Percentiles rank a stretch among this genome's conserved stretches.
Evolutionary conservation across 1,140 invertebrate genomes (phyloP).

Genomic region (Drosophila guanche): DNA sequence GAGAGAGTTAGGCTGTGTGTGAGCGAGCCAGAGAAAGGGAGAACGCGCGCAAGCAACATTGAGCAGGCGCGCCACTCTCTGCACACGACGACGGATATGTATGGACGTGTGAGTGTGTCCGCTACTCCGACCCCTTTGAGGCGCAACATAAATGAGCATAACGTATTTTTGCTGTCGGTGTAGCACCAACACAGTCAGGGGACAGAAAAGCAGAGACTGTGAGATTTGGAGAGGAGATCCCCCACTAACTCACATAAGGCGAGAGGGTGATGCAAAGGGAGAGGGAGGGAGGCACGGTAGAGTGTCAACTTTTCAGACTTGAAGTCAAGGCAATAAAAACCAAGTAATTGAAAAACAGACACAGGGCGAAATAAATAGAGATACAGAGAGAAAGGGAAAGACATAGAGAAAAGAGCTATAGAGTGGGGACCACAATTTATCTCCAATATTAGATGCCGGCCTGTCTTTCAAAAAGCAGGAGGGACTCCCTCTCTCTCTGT

Average conservation of each 20-base stretch:
- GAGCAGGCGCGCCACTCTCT: slow-evolving; percentile 21
- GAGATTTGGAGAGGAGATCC: slow-evolving; percentile 30
- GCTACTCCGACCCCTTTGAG: slow-evolving; percentile 17
- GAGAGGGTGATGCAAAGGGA: slow-evolving; percentile 36
- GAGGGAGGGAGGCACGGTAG: slow-evolving; percentile 36
- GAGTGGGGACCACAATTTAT: slow-evolving; percentile 26
- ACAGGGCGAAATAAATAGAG: slow-evolving; percentile 46
- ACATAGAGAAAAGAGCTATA: neutral
- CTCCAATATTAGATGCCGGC: slow-evolving; percentile 68
- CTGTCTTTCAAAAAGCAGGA: slow-evolving; percentile 3
- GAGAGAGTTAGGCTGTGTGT: slow-evolving; percentile 6
- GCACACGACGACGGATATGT: neutral
- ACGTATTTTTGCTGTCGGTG: slow-evolving; percentile 79
- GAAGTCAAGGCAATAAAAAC: slow-evolving; percentile 75
- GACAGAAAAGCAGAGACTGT: slow-evolving; percentile 20
- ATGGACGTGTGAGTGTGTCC: slow-evolving; percentile 1
- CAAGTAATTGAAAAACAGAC: slow-evolving; percentile 74
- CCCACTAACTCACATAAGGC: slow-evolving; percentile 17
- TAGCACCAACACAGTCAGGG: slow-evolving; percentile 47
- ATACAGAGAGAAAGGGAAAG: neutral
- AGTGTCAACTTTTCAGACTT: slow-evolving; percentile 76
- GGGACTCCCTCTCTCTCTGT: slow-evolving; percentile 25
- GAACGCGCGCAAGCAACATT: slow-evolving; percentile 61
- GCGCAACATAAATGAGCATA: slow-evolving; percentile 74
- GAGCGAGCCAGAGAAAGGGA: slow-evolving; percentile 20